Conservation (phyloP, 2,888 invertebrate genomes). For the Synanthedon myopaeformis region DNA sequence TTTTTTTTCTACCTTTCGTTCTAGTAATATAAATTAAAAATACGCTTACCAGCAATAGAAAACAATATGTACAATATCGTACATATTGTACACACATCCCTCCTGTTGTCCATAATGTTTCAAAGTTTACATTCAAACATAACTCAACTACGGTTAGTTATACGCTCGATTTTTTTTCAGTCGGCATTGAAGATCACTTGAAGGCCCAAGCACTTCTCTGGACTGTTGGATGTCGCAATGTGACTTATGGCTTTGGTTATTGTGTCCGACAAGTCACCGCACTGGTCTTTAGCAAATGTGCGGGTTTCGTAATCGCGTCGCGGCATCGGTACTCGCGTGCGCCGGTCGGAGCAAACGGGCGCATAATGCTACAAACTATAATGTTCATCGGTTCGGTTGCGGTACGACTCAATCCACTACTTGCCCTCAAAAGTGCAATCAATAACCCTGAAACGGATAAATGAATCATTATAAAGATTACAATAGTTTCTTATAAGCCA, state of each 20-base stretch:
- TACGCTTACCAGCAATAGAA: not conserved
- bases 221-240: conserved; percentile 45
- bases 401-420: too few species aligned
- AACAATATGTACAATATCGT: conserved; percentile 13
- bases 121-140: conserved; percentile 29
- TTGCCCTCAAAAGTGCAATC: too few species aligned
- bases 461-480: too few species aligned
- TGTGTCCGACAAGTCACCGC: conserved; percentile 26
- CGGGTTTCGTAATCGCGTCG: conserved; percentile 25
- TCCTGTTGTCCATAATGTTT: not conserved
- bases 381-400: too few species aligned
- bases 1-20: too few species aligned
- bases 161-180: conserved; percentile 36
- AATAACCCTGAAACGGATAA: too few species aligned
- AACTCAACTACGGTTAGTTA: conserved; percentile 19
- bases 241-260: conserved; percentile 24
- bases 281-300: conserved; percentile 15
- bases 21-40: too few species aligned
- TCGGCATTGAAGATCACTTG: conserved; percentile 38
- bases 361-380: conserved; percentile 30
- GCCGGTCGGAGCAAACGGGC: conserved; percentile 42
- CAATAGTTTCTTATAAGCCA: too few species aligned
- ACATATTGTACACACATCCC: not conserved
- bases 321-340: conserved; percentile 24
- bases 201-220: conserved; percentile 33